phyloP scores from a whole-genome alignment of 2,113 vertebrate species.

The Lamprologus ornatipinnis region DNA sequence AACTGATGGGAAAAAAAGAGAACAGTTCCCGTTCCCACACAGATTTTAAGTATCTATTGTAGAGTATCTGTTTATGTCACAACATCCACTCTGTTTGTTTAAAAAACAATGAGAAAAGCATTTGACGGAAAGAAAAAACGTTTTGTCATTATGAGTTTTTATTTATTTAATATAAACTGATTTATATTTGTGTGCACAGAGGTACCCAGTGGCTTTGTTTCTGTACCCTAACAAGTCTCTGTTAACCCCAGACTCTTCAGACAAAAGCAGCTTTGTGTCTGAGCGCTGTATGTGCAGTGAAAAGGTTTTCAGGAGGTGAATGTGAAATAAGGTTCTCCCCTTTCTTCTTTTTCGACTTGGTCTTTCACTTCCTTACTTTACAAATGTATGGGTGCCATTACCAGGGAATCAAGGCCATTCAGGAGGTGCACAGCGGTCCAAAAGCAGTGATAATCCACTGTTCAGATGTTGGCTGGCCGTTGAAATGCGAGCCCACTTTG shows the following conservation, averaged over 20 bases:
- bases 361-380: constrained; percentile 54
- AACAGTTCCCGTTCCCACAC: neutral
- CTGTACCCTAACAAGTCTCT: constrained; percentile 17
- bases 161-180: neutral
- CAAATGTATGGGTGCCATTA: constrained; percentile 46
- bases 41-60: neutral
- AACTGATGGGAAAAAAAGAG: neutral
- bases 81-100: neutral
- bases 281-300: constrained; percentile 29
- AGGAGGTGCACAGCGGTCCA: constrained; percentile 41
- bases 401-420: constrained; percentile 41
- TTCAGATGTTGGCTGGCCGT: constrained; percentile 40
- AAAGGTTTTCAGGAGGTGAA: constrained; percentile 57
- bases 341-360: constrained; percentile 27
- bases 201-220: constrained; percentile 8
- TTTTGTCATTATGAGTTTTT: neutral
- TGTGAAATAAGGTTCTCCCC: constrained; percentile 51
- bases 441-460: constrained; percentile 53
- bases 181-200: neutral
- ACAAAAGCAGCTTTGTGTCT: constrained; percentile 62
- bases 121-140: neutral
- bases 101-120: neutral
- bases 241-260: constrained; percentile 33
- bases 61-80: neutral
- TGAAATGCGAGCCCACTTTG: constrained; percentile 40